These are phyloP conservation scores for Choloepus didactylus DNA, from an alignment of 2,797 vertebrate genomes.

Conservation along the genomic window DNA sequence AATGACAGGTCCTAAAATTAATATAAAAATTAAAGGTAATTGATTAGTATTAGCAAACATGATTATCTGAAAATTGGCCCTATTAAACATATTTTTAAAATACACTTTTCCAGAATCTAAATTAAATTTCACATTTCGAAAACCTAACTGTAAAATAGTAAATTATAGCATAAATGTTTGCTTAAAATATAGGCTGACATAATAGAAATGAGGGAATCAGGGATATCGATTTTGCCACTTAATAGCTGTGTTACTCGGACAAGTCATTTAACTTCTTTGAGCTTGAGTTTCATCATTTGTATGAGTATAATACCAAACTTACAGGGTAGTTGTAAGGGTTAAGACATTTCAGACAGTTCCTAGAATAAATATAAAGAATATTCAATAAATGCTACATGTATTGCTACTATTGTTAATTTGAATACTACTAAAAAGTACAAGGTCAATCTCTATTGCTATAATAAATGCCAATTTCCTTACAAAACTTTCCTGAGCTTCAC, in stretches of 20 bases:
- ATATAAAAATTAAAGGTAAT: constrained; percentile 66
- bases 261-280: constrained; percentile 39
- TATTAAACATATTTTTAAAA: neutral
- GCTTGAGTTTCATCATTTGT: constrained; percentile 34
- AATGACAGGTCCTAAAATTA: constrained; percentile 94
- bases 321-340: neutral
- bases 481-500: neutral
- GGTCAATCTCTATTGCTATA: neutral
- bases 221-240: neutral
- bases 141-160: neutral
- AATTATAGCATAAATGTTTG: constrained; percentile 29
- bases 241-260: neutral
- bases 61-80: constrained; percentile 8
- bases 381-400: constrained; percentile 46
- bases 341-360: neutral
- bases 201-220: constrained; percentile 28
- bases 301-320: constrained; percentile 32
- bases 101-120: neutral
- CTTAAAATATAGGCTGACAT: constrained; percentile 14
- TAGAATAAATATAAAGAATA: neutral
- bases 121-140: constrained; percentile 59
- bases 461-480: neutral
- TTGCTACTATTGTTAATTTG: neutral
- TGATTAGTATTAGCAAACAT: constrained; percentile 39
- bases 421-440: constrained; percentile 37